These are phyloP conservation scores for Platerodrilus igneus DNA, from an alignment of 2,888 invertebrate species.

Conservation along the genomic window DNA sequence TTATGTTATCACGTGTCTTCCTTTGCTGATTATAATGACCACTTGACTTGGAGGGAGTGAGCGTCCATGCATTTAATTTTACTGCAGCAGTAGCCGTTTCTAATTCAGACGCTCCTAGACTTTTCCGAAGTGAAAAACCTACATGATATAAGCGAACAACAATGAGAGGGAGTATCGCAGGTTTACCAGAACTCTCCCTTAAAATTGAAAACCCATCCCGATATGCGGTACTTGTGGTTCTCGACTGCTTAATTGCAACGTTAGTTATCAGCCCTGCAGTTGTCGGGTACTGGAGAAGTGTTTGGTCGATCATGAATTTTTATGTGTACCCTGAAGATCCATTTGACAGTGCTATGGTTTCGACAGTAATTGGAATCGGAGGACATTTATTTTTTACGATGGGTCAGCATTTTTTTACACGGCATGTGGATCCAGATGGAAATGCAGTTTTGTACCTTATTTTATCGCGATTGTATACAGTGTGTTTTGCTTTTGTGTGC, in stretches of 20 bases:
- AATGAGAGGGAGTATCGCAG: constrained; percentile 67
- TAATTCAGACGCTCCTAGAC: too few relatives aligned
- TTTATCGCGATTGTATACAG: constrained; percentile 69
- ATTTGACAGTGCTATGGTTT: constrained; percentile 60
- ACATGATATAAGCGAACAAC: too few relatives aligned
- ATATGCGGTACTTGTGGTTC: constrained; percentile 57
- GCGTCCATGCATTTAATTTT: too few relatives aligned
- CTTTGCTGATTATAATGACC: too few relatives aligned
- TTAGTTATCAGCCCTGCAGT: constrained; percentile 73
- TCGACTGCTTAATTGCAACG: constrained; percentile 70
- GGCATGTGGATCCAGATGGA: constrained; percentile 61
- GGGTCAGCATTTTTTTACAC: constrained; percentile 59
- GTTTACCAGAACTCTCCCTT: constrained; percentile 57
- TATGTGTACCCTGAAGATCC: constrained; percentile 62
- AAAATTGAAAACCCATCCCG: constrained; percentile 51
- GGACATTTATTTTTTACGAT: constrained; percentile 68
- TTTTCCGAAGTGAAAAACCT: too few relatives aligned
- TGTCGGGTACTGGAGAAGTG: constrained; percentile 82
- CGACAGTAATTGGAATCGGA: constrained; percentile 64
- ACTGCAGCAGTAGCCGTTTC: too few relatives aligned
- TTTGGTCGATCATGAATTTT: constrained; percentile 74
- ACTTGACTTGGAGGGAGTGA: too few relatives aligned
- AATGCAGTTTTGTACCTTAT: constrained; percentile 65
- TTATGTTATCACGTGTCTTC: too few relatives aligned
- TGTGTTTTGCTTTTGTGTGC: constrained; percentile 71